Evolutionary conservation across 2,888 invertebrate genomes (phyloP).

Genomic region (Ligdia adustata): DNA sequence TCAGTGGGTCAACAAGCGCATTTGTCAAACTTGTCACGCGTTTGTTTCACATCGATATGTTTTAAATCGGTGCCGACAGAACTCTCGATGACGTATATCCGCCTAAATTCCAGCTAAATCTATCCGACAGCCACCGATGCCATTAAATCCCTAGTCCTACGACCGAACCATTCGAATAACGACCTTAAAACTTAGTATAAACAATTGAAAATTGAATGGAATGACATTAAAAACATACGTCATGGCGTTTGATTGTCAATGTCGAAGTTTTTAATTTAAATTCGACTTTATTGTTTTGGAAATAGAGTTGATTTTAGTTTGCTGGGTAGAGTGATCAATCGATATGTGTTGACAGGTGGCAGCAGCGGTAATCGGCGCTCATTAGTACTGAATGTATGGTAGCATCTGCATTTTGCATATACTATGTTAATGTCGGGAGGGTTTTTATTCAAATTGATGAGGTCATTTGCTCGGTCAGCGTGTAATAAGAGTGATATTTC

Average conservation of each 20-base stretch:
- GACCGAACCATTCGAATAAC: conserved; percentile 30
- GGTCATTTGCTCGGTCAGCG: conserved; percentile 25
- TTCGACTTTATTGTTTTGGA: conserved; percentile 15
- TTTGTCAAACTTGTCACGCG: conserved; percentile 46
- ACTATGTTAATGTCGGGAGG: conserved; percentile 38
- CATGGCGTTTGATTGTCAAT: conserved; percentile 5
- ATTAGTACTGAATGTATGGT: conserved; percentile 66
- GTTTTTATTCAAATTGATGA: conserved; percentile 38
- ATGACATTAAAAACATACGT: conserved; percentile 1
- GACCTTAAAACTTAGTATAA: conserved; percentile 32
- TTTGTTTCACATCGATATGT: conserved; percentile 47
- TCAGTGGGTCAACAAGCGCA: conserved; percentile 33
- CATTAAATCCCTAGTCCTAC: conserved; percentile 46
- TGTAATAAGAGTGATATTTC: background rate
- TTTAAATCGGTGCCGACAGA: conserved; percentile 50
- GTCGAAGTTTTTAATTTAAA: conserved; percentile 15
- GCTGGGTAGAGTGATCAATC: conserved; percentile 50
- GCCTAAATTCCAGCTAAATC: conserved; percentile 68
- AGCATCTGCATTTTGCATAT: conserved; percentile 48
- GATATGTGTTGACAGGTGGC: conserved; percentile 69
- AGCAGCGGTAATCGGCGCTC: conserved; percentile 66
- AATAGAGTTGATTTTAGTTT: conserved; percentile 34
- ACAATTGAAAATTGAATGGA: conserved; percentile 32
- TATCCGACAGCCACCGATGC: conserved; percentile 61
- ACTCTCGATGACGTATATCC: conserved; percentile 62